phyloP scores from a whole-genome alignment of 1,140 invertebrate species.

The Drosophila pseudoobscura region DNA sequence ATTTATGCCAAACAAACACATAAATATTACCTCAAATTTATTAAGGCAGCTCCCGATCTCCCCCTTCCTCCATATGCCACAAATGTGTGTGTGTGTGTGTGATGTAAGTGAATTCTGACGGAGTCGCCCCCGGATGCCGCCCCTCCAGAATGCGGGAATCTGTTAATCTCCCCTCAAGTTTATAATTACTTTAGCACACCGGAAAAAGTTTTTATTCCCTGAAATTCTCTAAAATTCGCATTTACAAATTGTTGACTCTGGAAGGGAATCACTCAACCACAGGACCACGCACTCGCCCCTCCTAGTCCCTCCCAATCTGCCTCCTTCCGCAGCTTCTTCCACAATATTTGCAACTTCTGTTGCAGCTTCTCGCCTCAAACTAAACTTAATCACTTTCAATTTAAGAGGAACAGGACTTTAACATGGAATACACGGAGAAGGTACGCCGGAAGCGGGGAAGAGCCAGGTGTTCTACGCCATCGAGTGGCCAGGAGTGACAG shows the following conservation, averaged over 20 bases:
- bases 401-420: conserved; percentile 54
- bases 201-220: conserved; percentile 28
- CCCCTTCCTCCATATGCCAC: not conserved
- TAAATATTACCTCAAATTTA: conserved; percentile 65
- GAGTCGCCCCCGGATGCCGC: not conserved
- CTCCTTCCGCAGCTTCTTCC: not conserved
- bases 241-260: conserved; percentile 58
- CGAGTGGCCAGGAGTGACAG: conserved; percentile 28
- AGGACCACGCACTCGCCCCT: not conserved
- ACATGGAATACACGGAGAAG: conserved; percentile 13
- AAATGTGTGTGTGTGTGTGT: conserved; percentile 1
- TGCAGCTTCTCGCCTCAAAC: conserved; percentile 30
- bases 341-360: conserved; percentile 13
- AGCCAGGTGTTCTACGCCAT: not conserved
- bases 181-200: conserved; percentile 58
- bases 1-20: conserved; percentile 51
- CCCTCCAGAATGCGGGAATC: conserved; percentile 18
- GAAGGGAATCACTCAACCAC: conserved; percentile 28
- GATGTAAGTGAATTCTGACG: conserved; percentile 24
- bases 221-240: conserved; percentile 49
- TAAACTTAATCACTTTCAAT: conserved; percentile 78
- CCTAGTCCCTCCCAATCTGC: not conserved
- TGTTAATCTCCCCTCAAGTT: conserved; percentile 71
- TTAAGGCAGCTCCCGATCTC: conserved; percentile 35
- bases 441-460: not conserved